Conservation (phyloP, 2,113 vertebrate genomes). For the Felis catus region F.catus_Fca126_mat1.0 CM031419.1:34726501-34727000, state of each 20-base stretch:
- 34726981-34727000: not conserved
- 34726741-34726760: conserved; percentile 87
- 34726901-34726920: conserved; percentile 65
- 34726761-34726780: conserved; percentile 37
- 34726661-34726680: conserved; percentile 80
- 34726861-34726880: not conserved
- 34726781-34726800: conserved; percentile 40
- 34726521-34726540: not conserved
- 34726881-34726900: conserved; percentile 83
- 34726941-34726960: not conserved
- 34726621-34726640: not conserved
- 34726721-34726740: conserved; percentile 90
- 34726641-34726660: conserved; percentile 69
- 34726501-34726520: not conserved
- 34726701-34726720: conserved; percentile 88
- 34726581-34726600: not conserved
- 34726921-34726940: conserved; percentile 57
- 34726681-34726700: conserved; percentile 78
- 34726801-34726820: not conserved
- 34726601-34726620: not conserved
- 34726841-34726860: not conserved
- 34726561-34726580: not conserved
- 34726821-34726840: not conserved
- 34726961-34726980: not conserved
- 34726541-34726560: not conserved